Base-by-base conservation (phyloP, 2,113 vertebrate species). In the Corythornis vintsioides region DNA sequence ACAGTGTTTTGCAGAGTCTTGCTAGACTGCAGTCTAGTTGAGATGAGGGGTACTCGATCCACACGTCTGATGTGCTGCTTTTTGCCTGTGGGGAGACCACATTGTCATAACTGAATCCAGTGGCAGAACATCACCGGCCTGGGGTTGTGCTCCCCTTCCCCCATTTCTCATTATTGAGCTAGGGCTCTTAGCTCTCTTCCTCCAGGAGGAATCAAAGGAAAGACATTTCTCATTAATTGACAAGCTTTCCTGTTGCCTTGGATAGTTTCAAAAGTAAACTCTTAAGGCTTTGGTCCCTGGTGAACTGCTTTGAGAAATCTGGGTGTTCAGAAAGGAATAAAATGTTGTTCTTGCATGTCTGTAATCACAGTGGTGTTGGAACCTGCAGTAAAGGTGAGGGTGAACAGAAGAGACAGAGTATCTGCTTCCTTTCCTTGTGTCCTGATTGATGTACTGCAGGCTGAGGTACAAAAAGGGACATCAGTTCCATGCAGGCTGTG, bases 281-380 rank as follows among this genome's bases (percentile, higher is more conserved):
- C 7, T 35, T 38, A 13, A 13, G 10, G 33, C 60, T 73, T 73
- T 63, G 47, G 31, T 20, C 52, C 26, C 13, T 6, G 17, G 0
- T 52, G 67, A 79, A 19, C 14, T 43, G 31, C 64, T 89, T 26
- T 76, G 80, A 70, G 63, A 82, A 69, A 78, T 43, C 61, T 6
- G 29, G 4, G 3, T 77, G 70, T 72, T 87, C 22, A 33, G 18
- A 77, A 77, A 22, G 52, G 29, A 70, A 12, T 56, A 45, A 57
- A 80, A 20, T 6, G 18, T 29, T 69, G 10, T 70, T 74, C 28
- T 52, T 72, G 50, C 20, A 8, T 9, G 4, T 88, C 56, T 75
- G 0, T 63, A 1, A 2, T 70, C 0, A 0, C 8, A 14, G 11
- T 20, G 61, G 31, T 0, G 0, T 22, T 40, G 67, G 60, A 70